Evolutionary conservation across 2,113 vertebrate species (phyloP).

Genomic region (Fulica atra): DNA sequence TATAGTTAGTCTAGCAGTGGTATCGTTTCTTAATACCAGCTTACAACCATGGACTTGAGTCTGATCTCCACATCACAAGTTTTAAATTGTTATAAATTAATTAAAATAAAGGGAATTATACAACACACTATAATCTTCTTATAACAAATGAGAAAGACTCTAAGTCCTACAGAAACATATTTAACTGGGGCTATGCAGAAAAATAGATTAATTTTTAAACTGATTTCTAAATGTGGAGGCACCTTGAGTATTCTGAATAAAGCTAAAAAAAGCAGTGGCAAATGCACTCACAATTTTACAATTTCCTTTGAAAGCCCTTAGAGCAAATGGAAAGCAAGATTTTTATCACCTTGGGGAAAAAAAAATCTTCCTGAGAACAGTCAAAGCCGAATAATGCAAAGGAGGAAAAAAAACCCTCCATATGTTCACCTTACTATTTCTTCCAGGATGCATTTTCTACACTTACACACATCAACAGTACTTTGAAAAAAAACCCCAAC

Average conservation of each 20-base stretch:
- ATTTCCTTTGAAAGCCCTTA: background rate
- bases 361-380: background rate
- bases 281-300: background rate
- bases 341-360: background rate
- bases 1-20: background rate
- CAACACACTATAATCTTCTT: background rate
- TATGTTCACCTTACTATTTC: background rate
- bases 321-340: background rate
- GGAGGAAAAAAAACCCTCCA: rapidly evolving
- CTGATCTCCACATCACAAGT: background rate
- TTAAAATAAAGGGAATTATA: background rate
- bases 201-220: background rate
- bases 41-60: background rate
- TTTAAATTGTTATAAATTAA: background rate
- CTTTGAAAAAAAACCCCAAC: background rate
- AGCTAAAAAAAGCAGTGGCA: background rate
- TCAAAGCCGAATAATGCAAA: background rate
- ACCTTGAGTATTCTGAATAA: background rate
- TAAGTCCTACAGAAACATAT: background rate
- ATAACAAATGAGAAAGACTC: background rate
- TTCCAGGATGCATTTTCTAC: background rate
- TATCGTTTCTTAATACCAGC: background rate
- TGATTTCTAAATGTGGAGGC: background rate
- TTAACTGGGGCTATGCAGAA: background rate
- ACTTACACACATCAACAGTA: background rate